Percentiles rank a stretch among this genome's conserved stretches.
Evolutionary conservation across 2,888 invertebrate genomes (phyloP).

Genomic region (Megalurothrips usitatus): DNA sequence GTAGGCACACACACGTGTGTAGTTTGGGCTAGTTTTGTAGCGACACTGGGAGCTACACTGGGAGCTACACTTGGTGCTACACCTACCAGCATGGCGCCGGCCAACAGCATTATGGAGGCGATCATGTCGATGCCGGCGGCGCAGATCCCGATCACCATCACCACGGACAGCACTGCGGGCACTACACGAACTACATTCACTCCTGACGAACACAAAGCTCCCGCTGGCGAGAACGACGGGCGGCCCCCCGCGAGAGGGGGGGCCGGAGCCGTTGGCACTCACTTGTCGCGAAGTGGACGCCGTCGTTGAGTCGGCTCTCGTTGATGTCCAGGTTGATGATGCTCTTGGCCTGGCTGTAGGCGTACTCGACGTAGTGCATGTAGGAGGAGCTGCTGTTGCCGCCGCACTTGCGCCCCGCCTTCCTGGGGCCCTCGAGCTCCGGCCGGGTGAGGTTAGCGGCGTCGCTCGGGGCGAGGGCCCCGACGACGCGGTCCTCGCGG

Average conservation of each 20-base stretch:
- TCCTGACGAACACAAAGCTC: too few relatives aligned
- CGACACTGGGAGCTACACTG: too few relatives aligned
- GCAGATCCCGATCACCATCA: constrained; percentile 4
- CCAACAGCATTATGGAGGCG: not conserved
- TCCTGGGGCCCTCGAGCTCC: too few relatives aligned
- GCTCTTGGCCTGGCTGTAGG: not conserved
- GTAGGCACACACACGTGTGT: too few relatives aligned
- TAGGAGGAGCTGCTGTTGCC: not conserved
- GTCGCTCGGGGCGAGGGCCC: too few relatives aligned
- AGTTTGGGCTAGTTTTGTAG: too few relatives aligned
- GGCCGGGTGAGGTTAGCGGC: too few relatives aligned
- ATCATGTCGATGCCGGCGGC: constrained; percentile 1
- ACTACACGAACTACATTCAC: not conserved
- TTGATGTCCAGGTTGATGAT: not conserved
- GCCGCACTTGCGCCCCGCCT: too few relatives aligned
- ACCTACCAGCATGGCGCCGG: not conserved
- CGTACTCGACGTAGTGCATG: not conserved
- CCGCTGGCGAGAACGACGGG: too few relatives aligned
- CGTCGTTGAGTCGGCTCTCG: not conserved
- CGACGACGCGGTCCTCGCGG: too few relatives aligned
- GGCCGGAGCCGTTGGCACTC: not conserved
- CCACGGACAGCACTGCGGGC: not conserved
- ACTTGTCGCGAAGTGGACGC: not conserved
- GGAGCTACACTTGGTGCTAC: too few relatives aligned
- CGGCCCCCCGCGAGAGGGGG: not conserved